Evolutionary conservation across 2,797 vertebrate genomes (phyloP), one percentile per base, ranked within the genome.

Genomic region (Nannoperca obscura): DNA sequence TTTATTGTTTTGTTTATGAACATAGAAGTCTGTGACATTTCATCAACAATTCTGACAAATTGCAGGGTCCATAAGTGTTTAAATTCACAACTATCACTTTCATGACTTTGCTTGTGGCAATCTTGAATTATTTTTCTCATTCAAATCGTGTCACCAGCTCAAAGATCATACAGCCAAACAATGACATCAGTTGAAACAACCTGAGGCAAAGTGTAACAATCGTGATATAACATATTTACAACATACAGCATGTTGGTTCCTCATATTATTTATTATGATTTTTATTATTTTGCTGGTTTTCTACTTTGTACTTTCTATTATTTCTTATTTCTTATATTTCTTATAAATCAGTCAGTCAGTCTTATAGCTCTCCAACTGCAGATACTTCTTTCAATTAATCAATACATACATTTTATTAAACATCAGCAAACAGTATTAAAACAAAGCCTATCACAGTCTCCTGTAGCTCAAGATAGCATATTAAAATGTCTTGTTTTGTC

Each of bases 11-110:
- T 19, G 11, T 44, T 7, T 11, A 32, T 24, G 2, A 3, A 9
- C 0, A 6, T 64, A 15, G 6, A 64, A 7, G 47, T 47, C 12
- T 40, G 20, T 17, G 15, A 36, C 11, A 24, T 58, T 27, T 42
- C 44, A 58, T 34, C 15, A 58, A 50, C 7, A 46, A 4, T 0
- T 34, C 3, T 47, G 46, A 13, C 5, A 36, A 24, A 14, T 14
- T 71, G 13, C 42, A 61, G 65, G 30, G 59, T 78, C 46, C 57
- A 71, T 14, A 47, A 46, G 30, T 3, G 4, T 20, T 32, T 38
- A 47, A 40, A 36, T 54, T 20, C 9, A 0, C 15, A 9, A 30
- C 22, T 0, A 5, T 22, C 17, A 53, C 32, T 30, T 73, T 30
- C 8, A 32, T 42, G 36, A 60, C 44, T 40, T 14, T 11, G 34